These are phyloP conservation scores for Eleutherodactylus coqui DNA, from an alignment of 2,797 vertebrate genomes.

Conservation along the genomic window DNA sequence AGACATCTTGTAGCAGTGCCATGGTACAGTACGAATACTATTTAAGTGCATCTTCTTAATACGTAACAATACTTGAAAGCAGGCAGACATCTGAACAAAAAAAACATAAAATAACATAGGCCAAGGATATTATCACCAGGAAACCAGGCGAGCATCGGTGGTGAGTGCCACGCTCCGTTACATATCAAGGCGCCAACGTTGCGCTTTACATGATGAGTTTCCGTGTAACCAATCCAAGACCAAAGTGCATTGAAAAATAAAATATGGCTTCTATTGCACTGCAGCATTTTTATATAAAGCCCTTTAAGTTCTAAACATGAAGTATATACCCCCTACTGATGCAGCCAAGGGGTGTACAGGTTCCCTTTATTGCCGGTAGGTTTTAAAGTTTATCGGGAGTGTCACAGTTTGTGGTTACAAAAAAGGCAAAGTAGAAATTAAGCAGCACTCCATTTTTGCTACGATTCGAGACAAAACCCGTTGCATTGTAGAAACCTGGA, in stretches of 20 bases:
- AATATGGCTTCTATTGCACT: constrained; percentile 28
- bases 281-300: constrained; percentile 23
- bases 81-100: constrained; percentile 42
- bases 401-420: constrained; percentile 23
- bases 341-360: not conserved
- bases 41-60: constrained; percentile 60
- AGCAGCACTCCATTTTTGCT: constrained; percentile 1
- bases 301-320: not conserved
- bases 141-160: not conserved
- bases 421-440: not conserved
- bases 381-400: not conserved
- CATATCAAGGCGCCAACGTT: too few species aligned
- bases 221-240: not conserved
- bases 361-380: constrained; percentile 18
- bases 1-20: constrained; percentile 52
- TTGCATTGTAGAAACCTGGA: not conserved
- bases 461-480: not conserved
- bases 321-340: not conserved
- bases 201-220: too few species aligned
- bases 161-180: not conserved
- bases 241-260: constrained; percentile 49
- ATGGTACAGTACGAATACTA: constrained; percentile 34
- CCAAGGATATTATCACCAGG: not conserved
- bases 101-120: not conserved
- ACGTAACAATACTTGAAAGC: constrained; percentile 53